Evolutionary conservation across 2,113 vertebrate genomes (phyloP).

Genomic region (Oenanthe oenanthe): DNA sequence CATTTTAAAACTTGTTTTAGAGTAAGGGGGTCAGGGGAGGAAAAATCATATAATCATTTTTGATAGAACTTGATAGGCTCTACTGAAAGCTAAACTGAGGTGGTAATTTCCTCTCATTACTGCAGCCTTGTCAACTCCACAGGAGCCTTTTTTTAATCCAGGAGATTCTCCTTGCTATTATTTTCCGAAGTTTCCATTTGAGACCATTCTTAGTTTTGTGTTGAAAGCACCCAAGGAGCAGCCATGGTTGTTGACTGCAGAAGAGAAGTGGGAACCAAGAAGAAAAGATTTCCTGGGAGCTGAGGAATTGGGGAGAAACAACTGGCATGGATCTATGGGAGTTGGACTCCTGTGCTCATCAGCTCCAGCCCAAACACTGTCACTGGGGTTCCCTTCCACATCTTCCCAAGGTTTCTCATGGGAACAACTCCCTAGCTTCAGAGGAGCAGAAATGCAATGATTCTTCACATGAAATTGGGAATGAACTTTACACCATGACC

Average conservation of each 20-base stretch:
- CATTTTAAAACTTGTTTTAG: not conserved
- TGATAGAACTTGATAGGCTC: not conserved
- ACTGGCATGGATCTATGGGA: not conserved
- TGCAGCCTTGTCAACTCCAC: not conserved
- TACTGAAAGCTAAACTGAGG: not conserved
- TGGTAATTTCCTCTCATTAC: not conserved
- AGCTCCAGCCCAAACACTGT: not conserved
- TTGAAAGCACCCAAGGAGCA: not conserved
- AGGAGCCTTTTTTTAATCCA: not conserved
- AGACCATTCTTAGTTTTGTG: not conserved
- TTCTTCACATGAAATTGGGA: not conserved
- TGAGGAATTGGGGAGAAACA: not conserved
- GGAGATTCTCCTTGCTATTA: not conserved
- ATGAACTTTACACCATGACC: not conserved
- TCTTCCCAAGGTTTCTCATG: not conserved
- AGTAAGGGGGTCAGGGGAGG: not conserved
- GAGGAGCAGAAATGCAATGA: not conserved
- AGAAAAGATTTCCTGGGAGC: not conserved
- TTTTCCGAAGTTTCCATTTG: not conserved
- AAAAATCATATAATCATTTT: not conserved
- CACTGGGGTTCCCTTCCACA: not conserved
- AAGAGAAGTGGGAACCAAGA: not conserved
- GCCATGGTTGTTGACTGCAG: fast-evolving
- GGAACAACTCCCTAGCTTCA: not conserved
- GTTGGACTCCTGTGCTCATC: not conserved